Base-by-base conservation (phyloP, 2,113 vertebrate species). In the Jacana jacana region DNA sequence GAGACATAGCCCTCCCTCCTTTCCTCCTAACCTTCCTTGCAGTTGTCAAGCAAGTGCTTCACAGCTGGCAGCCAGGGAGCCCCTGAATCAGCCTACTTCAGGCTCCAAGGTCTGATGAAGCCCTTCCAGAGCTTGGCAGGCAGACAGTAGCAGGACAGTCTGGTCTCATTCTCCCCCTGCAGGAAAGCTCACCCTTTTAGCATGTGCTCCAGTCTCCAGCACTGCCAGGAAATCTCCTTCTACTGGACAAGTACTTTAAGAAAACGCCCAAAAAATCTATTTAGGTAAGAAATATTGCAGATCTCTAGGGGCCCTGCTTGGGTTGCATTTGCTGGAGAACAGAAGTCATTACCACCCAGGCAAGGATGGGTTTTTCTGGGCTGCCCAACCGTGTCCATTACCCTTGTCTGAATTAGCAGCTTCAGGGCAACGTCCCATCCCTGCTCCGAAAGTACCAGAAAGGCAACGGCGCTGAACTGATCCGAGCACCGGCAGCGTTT, bases 361-460 rank as follows among this genome's bases (percentile, higher is more conserved):
- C 48, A 61, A 77, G 24, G 49, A 40, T 23, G 17, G 89, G 33
- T 49, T 79, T 55, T 96, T 60, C 75, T 48, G 66, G 57, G 44
- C 58, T 80, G 70, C 75, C 81, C 35, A 65, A 31, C 63, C 35
- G 63, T 40, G 69, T 61, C 75, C 42, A 65, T 92, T 84, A 90
- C 85, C 54, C 79, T 79, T 68, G 69, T 90, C 84, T 81, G 71
- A 61, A 94, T 35, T 51, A 93, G 95, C 75, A 93, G 82, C 88
- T 96, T 61, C 69, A 69, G 86, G 81, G 92, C 83, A 92, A 81
- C 30, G 83, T 86, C 76, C 85, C 28, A 1, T 77, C 88, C 9
- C 1, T 58, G 85, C 86, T 80, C 92, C 88, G 88, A 91, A 94
- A 94, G 86, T 20, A 89, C n/a, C 66, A 94, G 88, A 94, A 92